phyloP scores from a whole-genome alignment of 2,797 vertebrate species.

The Brotula barbata region DNA sequence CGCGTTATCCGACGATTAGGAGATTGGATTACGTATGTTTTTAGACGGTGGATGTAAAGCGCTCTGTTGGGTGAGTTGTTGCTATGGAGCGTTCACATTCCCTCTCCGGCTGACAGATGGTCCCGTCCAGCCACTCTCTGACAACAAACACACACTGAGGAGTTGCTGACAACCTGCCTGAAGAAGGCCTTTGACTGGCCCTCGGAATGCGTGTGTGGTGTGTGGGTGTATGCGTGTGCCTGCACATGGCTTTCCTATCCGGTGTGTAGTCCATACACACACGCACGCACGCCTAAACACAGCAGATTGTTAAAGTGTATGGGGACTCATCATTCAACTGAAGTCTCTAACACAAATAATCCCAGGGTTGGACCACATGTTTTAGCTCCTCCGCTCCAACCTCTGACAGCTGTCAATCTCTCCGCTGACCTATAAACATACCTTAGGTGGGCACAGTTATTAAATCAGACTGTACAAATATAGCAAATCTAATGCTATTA shows the following conservation, averaged over 20 bases:
- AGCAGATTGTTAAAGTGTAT: slow-evolving; percentile 29
- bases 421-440: slow-evolving; percentile 65
- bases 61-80: slow-evolving; percentile 42
- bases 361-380: slow-evolving; percentile 62
- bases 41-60: slow-evolving; percentile 29
- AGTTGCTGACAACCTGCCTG: slow-evolving; percentile 69
- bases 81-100: slow-evolving; percentile 40
- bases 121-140: slow-evolving; percentile 63
- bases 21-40: slow-evolving; percentile 37
- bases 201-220: slow-evolving; percentile 36
- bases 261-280: slow-evolving; percentile 28
- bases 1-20: slow-evolving; percentile 27
- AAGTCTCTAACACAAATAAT: slow-evolving; percentile 77
- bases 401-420: slow-evolving; percentile 76
- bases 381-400: slow-evolving; percentile 29
- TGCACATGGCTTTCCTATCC: slow-evolving; percentile 19
- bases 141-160: slow-evolving; percentile 73
- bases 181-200: slow-evolving; percentile 47
- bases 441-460: slow-evolving; percentile 60
- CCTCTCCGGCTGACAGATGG: slow-evolving; percentile 64
- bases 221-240: slow-evolving; percentile 9
- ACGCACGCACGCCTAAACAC: slow-evolving; percentile 38
- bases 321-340: slow-evolving; percentile 72
- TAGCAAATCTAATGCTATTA: slow-evolving; percentile 69
- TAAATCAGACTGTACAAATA: slow-evolving; percentile 76